Conservation (phyloP, 2,113 vertebrate genomes). For the Cyrtonyx montezumae region DNA sequence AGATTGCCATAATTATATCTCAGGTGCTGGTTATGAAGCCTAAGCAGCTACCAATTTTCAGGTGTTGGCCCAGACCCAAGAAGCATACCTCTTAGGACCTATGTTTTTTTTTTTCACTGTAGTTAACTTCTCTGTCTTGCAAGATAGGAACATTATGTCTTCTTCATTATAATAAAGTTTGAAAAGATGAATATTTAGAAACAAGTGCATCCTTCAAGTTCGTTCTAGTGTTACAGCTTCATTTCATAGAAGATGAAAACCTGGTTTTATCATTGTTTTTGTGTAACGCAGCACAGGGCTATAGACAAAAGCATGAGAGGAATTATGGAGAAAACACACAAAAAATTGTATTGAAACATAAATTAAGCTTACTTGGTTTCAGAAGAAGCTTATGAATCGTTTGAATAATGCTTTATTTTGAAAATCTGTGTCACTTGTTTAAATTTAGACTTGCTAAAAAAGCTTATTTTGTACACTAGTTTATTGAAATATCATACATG, state of each 20-base stretch:
- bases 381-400: background rate
- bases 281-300: background rate
- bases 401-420: background rate
- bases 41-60: background rate
- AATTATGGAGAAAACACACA: background rate
- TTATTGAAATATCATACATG: background rate
- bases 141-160: background rate
- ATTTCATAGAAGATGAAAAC: background rate
- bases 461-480: background rate
- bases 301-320: background rate
- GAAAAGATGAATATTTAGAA: background rate
- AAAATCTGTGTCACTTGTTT: background rate
- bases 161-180: background rate
- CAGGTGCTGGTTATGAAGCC: background rate
- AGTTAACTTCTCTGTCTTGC: background rate
- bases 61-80: background rate
- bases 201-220: background rate
- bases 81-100: background rate
- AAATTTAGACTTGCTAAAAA: background rate
- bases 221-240: background rate
- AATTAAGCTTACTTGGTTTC: background rate
- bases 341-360: background rate
- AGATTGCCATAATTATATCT: background rate
- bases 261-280: background rate
- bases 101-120: background rate